Conservation (phyloP, 2,888 invertebrate species). For the Drosophila melanosoma region DNA sequence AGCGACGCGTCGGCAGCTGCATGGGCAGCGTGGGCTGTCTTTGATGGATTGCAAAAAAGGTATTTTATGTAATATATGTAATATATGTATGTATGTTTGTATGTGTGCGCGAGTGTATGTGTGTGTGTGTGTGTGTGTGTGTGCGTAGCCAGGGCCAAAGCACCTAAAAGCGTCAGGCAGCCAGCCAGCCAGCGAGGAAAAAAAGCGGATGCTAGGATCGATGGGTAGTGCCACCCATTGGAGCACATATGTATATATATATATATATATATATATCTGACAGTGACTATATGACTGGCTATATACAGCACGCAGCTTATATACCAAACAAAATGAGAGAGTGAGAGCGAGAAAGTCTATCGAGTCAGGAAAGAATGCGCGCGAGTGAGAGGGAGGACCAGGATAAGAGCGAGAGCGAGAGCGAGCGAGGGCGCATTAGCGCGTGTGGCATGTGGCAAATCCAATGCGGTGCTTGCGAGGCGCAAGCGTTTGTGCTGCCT, state of each 20-base stretch:
- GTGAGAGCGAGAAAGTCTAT: slow-evolving; percentile 17
- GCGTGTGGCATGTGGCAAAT: slow-evolving; percentile 29
- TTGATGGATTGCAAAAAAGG: slow-evolving; percentile 82
- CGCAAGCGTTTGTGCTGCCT: slow-evolving; percentile 70
- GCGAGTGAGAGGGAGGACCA: slow-evolving; percentile 12
- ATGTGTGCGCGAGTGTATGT: neutral
- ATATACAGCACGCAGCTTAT: slow-evolving; percentile 25
- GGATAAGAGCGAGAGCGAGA: neutral
- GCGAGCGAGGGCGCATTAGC: slow-evolving; percentile 28
- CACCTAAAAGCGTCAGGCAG: slow-evolving; percentile 17
- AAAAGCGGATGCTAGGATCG: neutral
- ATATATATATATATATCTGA: neutral
- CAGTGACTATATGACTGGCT: slow-evolving; percentile 2
- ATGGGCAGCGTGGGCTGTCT: slow-evolving; percentile 46
- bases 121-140: slow-evolving; percentile 2
- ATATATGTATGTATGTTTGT: slow-evolving; percentile 45
- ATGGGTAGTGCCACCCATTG: slow-evolving; percentile 15
- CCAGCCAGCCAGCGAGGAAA: neutral
- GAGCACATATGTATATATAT: slow-evolving; percentile 38
- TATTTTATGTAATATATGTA: slow-evolving; percentile 73
- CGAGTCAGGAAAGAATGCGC: neutral
- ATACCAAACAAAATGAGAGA: slow-evolving; percentile 9
- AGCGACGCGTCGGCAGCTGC: slow-evolving; percentile 4
- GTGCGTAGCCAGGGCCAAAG: slow-evolving; percentile 31
- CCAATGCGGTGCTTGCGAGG: slow-evolving; percentile 59